These are phyloP conservation scores for Melipona beecheii DNA, from an alignment of 2,888 invertebrate species.

Conservation along the genomic window DNA sequence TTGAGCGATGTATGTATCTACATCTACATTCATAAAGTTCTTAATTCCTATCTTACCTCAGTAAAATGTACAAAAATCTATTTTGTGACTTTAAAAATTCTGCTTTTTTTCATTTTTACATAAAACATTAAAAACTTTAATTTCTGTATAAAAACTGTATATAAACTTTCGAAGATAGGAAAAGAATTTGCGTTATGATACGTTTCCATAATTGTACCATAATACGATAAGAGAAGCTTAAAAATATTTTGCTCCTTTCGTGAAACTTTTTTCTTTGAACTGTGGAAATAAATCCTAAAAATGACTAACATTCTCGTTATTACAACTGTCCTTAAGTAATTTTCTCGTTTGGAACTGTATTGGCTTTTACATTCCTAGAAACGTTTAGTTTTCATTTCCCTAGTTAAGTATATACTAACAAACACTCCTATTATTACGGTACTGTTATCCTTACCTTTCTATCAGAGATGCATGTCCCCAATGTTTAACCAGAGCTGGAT, in stretches of 20 bases:
- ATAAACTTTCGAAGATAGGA: not conserved
- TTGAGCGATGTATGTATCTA: too few relatives aligned
- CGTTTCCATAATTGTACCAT: not conserved
- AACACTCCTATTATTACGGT: conserved; percentile 62
- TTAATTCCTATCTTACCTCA: too few relatives aligned
- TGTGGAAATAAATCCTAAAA: conserved; percentile 50
- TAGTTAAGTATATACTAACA: conserved; percentile 63
- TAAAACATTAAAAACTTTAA: not conserved
- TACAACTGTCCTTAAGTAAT: conserved; percentile 53
- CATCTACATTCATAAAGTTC: too few relatives aligned
- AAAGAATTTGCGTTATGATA: too few relatives aligned
- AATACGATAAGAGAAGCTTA: not conserved
- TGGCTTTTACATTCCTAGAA: conserved; percentile 61
- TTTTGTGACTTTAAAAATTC: too few relatives aligned
- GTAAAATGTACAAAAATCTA: too few relatives aligned
- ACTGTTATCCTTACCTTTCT: conserved; percentile 49
- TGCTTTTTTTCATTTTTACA: too few relatives aligned
- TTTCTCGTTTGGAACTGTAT: conserved; percentile 65
- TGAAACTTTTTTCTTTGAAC: conserved; percentile 40
- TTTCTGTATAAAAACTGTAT: not conserved
- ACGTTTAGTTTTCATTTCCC: conserved; percentile 71
- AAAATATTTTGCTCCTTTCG: conserved; percentile 12
- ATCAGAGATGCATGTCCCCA: conserved; percentile 18
- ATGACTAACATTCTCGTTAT: conserved; percentile 41
- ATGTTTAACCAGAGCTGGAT: conserved; percentile 26